Base-by-base conservation (phyloP, 2,888 invertebrate species). In the Pycnomerus fuliginosus region DNA sequence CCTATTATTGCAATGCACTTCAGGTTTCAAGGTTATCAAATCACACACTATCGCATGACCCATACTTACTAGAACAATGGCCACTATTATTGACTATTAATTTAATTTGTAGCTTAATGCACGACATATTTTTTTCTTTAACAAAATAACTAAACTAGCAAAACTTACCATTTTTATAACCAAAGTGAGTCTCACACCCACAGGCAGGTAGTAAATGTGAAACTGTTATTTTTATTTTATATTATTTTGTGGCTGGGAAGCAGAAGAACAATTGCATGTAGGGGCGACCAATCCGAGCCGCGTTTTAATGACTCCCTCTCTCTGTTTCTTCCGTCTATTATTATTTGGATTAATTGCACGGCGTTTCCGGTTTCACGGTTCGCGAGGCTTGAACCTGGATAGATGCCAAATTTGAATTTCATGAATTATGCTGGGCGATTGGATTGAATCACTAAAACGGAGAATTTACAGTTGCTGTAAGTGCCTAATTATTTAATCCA, bases 341-440 rank as follows among this genome's bases (percentile, higher is more conserved):
- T 53, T 53, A 63, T 65, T 61, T 56, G 54, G 55, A 61, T 62
- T 65, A 65, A 65, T 65, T 65, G 62, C 62, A 64, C 50, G 55
- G 56, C 46, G 53, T 56, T 63, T 65, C 64, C 65, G 63, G 55
- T 60, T 59, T 63, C 53, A 62, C 58, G 61, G 58, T 61, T 53
- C 48, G 55, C 37, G 20, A 24, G 20, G n/a, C n/a, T n/a, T n/a
- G n/a, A n/a, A n/a, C n/a, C n/a, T n/a, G n/a, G n/a, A n/a, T n/a
- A n/a, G n/a, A n/a, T n/a, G n/a, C n/a, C n/a, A n/a, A n/a, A n/a
- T n/a, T n/a, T n/a, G n/a, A n/a, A n/a, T n/a, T n/a, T n/a, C n/a
- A n/a, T n/a, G n/a, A n/a, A n/a, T n/a, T n/a, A n/a, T n/a, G n/a
- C n/a, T n/a, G n/a, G n/a, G n/a, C n/a, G n/a, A n/a, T n/a, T n/a